phyloP scores from a whole-genome alignment of 2,888 invertebrate species.

The Drosophila differens region DNA sequence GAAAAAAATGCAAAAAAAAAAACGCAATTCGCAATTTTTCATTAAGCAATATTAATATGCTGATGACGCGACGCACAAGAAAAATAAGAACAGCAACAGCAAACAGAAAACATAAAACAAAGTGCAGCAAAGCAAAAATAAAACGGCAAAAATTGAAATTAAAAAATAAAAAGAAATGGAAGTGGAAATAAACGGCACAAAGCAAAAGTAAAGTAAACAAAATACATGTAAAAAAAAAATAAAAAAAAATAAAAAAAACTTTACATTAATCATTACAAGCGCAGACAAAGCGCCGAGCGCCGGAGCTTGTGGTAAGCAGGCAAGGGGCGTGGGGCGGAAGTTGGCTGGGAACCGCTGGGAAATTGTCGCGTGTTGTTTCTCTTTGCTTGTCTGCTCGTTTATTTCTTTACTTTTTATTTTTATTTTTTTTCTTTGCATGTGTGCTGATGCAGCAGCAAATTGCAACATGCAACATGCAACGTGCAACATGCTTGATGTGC shows the following conservation, averaged over 20 bases:
- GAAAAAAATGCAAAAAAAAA: not conserved
- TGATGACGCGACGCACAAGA: slow-evolving; percentile 60
- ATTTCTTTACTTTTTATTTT: slow-evolving; percentile 3
- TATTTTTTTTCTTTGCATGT: slow-evolving; percentile 18
- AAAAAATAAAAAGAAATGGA: slow-evolving; percentile 43
- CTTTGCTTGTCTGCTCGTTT: slow-evolving; percentile 5
- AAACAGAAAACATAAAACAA: slow-evolving; percentile 31
- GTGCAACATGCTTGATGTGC: slow-evolving; percentile 50
- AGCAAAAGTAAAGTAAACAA: slow-evolving; percentile 20
- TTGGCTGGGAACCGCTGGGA: slow-evolving; percentile 28
- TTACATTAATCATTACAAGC: slow-evolving; percentile 78
- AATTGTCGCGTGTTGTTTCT: slow-evolving; percentile 68
- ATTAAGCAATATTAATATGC: slow-evolving; percentile 79
- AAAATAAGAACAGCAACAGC: slow-evolving; percentile 20
- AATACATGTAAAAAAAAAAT: slow-evolving; percentile 21
- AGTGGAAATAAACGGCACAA: slow-evolving; percentile 7
- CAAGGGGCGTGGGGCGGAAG: not conserved
- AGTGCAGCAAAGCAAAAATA: slow-evolving; percentile 14
- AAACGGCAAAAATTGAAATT: slow-evolving; percentile 50
- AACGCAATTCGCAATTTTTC: slow-evolving; percentile 67
- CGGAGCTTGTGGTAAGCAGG: not conserved
- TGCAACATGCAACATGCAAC: slow-evolving; percentile 56
- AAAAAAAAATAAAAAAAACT: slow-evolving; percentile 44
- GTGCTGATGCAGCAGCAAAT: slow-evolving; percentile 37
- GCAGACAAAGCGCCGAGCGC: slow-evolving; percentile 52